Evolutionary conservation across 1,140 invertebrate species (phyloP).

Genomic region (Scaptomyza pallida): DNA sequence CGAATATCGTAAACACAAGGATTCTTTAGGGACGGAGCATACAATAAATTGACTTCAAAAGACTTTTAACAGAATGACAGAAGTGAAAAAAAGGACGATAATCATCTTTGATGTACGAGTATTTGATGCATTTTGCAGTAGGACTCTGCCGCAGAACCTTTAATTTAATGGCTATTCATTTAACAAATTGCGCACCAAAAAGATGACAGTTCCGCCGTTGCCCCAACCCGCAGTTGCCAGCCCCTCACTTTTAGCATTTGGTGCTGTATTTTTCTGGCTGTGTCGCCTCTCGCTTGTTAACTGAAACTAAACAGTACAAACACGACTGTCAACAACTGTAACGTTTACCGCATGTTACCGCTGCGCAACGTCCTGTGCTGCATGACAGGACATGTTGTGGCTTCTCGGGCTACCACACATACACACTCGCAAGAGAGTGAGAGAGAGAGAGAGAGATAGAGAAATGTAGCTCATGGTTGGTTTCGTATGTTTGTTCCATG

Average conservation of each 20-base stretch:
- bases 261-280: conserved; percentile 38
- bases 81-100: neutral
- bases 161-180: conserved; percentile 40
- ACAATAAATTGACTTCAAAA: neutral
- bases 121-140: conserved; percentile 3
- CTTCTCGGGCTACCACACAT: conserved; percentile 59
- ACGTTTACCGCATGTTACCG: conserved; percentile 78
- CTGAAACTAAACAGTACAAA: conserved; percentile 80
- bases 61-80: neutral
- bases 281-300: conserved; percentile 60
- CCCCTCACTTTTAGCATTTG: neutral
- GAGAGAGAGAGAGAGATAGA: neutral
- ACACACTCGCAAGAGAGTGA: conserved; percentile 2
- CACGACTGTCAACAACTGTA: conserved; percentile 79
- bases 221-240: neutral
- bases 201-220: conserved; percentile 15
- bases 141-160: neutral
- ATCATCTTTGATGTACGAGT: neutral
- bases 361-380: conserved; percentile 67
- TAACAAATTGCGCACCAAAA: conserved; percentile 41
- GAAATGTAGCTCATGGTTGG: neutral
- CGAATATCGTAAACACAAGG: no score
- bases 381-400: conserved; percentile 80
- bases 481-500: conserved; percentile 58
- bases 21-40: no score